Conservation (phyloP, 2,797 vertebrate species). For the Eleutherodactylus coqui region DNA sequence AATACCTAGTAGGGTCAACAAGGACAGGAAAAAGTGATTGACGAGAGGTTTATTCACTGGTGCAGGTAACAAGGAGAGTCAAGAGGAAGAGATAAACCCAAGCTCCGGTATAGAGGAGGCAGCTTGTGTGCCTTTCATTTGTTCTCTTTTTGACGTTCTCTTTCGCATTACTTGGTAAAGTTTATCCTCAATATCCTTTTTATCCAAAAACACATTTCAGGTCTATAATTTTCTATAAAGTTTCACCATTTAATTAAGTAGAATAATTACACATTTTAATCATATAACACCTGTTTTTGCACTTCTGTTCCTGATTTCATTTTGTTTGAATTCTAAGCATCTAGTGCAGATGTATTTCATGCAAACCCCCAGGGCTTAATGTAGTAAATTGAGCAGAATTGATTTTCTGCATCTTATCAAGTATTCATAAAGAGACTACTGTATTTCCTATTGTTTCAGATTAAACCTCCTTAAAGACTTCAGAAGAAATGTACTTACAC, state of each 20-base stretch:
- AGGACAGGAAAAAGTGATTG: too few relatives aligned
- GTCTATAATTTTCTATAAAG: constrained; percentile 17
- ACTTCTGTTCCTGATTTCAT: constrained; percentile 10
- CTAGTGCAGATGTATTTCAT: constrained; percentile 10
- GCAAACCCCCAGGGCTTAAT: constrained; percentile 12
- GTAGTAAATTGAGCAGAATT: constrained; percentile 34
- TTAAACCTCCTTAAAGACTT: not conserved
- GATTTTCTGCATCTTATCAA: constrained; percentile 15
- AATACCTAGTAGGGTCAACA: too few relatives aligned
- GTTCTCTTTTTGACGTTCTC: not conserved
- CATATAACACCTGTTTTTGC: constrained; percentile 37
- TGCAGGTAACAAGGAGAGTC: not conserved
- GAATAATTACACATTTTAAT: constrained; percentile 44
- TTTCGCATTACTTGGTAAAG: not conserved
- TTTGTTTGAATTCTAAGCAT: constrained; percentile 17
- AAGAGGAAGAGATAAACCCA: not conserved
- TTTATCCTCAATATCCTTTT: not conserved
- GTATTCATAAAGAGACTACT: constrained; percentile 2
- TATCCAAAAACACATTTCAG: not conserved
- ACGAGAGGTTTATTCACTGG: too few relatives aligned
- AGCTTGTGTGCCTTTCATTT: not conserved
- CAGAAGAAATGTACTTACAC: not conserved
- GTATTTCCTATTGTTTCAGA: constrained; percentile 9
- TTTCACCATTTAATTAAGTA: constrained; percentile 19
- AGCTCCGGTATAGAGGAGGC: too few relatives aligned